Conservation (phyloP, 2,888 invertebrate genomes). For the Rambutsinella grinnellia region DNA sequence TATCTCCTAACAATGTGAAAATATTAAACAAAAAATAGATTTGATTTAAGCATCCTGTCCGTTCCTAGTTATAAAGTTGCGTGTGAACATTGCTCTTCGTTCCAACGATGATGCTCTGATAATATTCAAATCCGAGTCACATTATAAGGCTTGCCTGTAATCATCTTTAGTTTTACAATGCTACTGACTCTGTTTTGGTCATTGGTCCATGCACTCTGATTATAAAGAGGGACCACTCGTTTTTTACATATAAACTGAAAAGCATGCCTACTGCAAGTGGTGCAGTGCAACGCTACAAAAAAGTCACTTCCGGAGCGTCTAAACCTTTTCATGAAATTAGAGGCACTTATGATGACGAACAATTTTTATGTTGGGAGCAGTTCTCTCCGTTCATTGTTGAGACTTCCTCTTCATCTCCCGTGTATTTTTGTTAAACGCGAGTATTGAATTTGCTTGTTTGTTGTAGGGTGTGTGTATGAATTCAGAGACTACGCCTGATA, state of each 20-base stretch:
- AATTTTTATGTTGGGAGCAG: constrained; percentile 14
- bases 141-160: neutral
- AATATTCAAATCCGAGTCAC: neutral
- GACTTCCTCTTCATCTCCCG: neutral
- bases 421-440: neutral
- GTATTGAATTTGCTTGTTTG: neutral
- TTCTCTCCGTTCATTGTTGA: neutral
- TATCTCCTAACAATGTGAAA: neutral
- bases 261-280: neutral
- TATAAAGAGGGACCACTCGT: no score
- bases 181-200: constrained; percentile 6
- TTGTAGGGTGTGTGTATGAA: neutral
- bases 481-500: neutral
- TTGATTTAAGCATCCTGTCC: neutral
- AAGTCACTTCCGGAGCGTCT: constrained; percentile 46
- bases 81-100: neutral
- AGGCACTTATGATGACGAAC: neutral
- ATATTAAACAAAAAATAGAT: neutral
- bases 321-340: constrained; percentile 6
- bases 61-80: neutral
- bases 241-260: neutral
- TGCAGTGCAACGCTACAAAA: constrained; percentile 13
- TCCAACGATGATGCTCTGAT: neutral
- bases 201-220: constrained; percentile 42
- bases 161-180: neutral